phyloP scores from a whole-genome alignment of 2,888 invertebrate genomes.

The Tetrapedia diversipes region DNA sequence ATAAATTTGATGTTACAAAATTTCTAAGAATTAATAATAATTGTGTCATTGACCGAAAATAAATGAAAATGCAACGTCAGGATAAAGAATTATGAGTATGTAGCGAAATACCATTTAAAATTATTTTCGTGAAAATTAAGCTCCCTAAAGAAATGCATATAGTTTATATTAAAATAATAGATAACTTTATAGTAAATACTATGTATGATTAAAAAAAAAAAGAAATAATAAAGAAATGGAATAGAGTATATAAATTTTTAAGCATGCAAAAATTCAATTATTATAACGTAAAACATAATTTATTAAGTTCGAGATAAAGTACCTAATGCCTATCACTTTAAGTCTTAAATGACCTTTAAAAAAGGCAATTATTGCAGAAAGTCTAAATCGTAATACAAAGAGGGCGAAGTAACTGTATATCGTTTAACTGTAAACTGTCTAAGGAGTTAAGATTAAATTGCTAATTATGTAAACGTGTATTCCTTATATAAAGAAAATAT shows the following conservation, averaged over 20 bases:
- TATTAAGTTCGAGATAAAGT: not conserved
- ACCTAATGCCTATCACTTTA: constrained; percentile 10
- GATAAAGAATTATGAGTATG: constrained; percentile 13
- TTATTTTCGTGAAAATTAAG: not conserved
- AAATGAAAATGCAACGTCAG: constrained; percentile 14
- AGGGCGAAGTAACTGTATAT: constrained; percentile 56
- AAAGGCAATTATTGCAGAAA: constrained; percentile 37
- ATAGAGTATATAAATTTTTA: not conserved
- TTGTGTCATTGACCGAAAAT: not conserved
- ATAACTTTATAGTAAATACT: not conserved
- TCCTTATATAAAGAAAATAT: not conserved
- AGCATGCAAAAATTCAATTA: not conserved
- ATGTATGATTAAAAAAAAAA: not conserved
- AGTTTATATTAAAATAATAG: not conserved
- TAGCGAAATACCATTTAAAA: constrained; percentile 17
- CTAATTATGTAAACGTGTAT: constrained; percentile 32
- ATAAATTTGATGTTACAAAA: not conserved
- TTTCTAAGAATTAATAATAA: not conserved
- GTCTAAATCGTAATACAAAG: constrained; percentile 40
- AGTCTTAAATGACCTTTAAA: constrained; percentile 29
- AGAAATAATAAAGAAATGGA: not conserved
- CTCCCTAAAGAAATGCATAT: constrained; percentile 7
- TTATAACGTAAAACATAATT: not conserved
- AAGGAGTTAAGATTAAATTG: constrained; percentile 42
- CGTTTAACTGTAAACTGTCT: constrained; percentile 55